These are phyloP conservation scores for Pterobdella sp. DNA, from an alignment of 2,888 invertebrate species.

Conservation along the genomic window DNA sequence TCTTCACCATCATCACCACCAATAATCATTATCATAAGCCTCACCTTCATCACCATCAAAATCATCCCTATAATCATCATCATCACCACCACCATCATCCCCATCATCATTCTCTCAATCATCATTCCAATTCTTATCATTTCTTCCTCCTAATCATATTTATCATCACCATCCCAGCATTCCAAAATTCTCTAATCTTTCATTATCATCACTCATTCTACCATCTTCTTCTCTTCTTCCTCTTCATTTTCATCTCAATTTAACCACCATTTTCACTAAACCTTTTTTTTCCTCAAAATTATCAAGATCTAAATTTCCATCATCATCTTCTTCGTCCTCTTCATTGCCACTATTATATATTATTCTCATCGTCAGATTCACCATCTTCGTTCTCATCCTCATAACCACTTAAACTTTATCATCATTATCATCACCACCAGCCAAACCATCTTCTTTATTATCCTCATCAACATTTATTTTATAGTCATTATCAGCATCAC, in stretches of 20 bases:
- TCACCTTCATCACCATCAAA: neutral
- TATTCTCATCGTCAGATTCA: neutral
- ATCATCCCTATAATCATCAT: neutral
- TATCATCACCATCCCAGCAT: neutral
- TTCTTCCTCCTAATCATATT: neutral
- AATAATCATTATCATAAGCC: neutral
- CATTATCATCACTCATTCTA: neutral
- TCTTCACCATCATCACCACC: no score
- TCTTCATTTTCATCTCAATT: no score
- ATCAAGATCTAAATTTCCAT: no score
- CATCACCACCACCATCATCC: neutral
- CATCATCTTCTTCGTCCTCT: neutral
- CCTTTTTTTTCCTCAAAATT: no score
- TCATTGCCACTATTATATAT: neutral
- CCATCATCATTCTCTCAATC: neutral
- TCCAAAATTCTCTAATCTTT: neutral
- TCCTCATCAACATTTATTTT: neutral
- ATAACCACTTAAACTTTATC: neutral
- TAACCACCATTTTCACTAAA: no score
- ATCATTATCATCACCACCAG: constrained; percentile 18
- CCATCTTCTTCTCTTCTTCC: neutral
- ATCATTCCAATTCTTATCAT: neutral
- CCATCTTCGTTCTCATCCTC: neutral
- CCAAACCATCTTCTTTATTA: neutral
- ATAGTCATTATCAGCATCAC: constrained; percentile 11